phyloP scores from a whole-genome alignment of 2,888 invertebrate species.

The Ligdia adustata region DNA sequence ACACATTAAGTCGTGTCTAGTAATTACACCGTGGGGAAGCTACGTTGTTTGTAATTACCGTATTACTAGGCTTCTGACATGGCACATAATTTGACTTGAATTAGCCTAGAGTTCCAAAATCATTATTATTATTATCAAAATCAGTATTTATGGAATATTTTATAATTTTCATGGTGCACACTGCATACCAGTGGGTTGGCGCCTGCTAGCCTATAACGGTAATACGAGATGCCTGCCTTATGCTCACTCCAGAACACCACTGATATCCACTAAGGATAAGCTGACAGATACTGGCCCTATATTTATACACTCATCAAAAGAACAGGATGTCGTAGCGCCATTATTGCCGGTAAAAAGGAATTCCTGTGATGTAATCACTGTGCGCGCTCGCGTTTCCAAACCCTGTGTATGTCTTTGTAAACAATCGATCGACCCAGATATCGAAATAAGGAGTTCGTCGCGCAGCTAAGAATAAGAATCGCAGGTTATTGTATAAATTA shows the following conservation, averaged over 20 bases:
- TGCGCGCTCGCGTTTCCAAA: constrained; percentile 28
- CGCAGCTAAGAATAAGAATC: constrained; percentile 32
- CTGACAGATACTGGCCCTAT: constrained; percentile 36
- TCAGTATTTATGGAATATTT: constrained; percentile 43
- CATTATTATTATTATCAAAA: no score
- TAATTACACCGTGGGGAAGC: constrained; percentile 15
- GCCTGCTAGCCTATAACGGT: constrained; percentile 76
- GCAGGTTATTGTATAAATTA: constrained; percentile 28
- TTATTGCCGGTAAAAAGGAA: constrained; percentile 29
- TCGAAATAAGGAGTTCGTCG: constrained; percentile 28
- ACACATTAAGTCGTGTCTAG: constrained; percentile 13
- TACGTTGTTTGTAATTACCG: constrained; percentile 19
- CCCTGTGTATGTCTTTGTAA: constrained; percentile 40
- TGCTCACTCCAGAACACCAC: constrained; percentile 57
- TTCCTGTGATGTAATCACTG: constrained; percentile 34
- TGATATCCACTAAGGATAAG: constrained; percentile 49
- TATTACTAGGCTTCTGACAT: constrained; percentile 15
- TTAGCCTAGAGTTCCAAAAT: not conserved
- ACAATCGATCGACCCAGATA: constrained; percentile 40
- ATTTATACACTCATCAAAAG: constrained; percentile 30
- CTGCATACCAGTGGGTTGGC: constrained; percentile 52
- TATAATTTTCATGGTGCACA: constrained; percentile 40
- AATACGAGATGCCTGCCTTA: constrained; percentile 74
- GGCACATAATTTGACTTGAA: constrained; percentile 7
- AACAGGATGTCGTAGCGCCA: constrained; percentile 24